These are phyloP conservation scores for Ascidia mentula DNA, from an alignment of 23 tunicate species.

Conservation along the genomic window DNA sequence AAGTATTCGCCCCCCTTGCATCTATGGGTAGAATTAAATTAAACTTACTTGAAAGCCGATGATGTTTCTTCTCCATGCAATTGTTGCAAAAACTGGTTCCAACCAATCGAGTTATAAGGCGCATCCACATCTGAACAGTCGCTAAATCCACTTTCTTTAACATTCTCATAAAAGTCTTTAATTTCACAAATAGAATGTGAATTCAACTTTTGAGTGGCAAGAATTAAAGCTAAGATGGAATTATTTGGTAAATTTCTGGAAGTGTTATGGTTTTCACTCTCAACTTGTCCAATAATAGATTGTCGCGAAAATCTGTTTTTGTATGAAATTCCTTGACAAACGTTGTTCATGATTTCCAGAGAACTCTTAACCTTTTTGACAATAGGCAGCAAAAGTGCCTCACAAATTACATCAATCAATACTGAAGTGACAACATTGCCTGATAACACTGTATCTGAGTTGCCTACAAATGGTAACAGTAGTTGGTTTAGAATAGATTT, in stretches of 20 bases:
- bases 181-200: constrained; percentile 1
- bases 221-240: constrained; percentile 22
- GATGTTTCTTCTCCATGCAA: background rate
- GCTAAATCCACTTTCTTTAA: background rate
- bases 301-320: background rate
- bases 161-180: background rate
- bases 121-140: constrained; percentile 34
- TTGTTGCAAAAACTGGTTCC: constrained; percentile 20
- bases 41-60: too few species aligned
- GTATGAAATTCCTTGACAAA: background rate
- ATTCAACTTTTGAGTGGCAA: constrained; percentile 13
- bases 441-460: background rate
- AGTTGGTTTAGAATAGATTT: background rate
- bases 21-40: too few species aligned
- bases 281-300: background rate
- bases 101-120: constrained; percentile 24
- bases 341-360: background rate
- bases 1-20: too few species aligned
- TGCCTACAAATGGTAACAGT: background rate
- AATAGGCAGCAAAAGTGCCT: constrained; percentile 20
- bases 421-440: background rate
- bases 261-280: too few species aligned
- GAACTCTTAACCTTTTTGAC: background rate
- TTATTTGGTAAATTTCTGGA: constrained; percentile 11
- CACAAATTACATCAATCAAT: constrained; percentile 22